A percentile compares a stretch with the other conserved stretches of the same genome.
Conservation (phyloP, 1,140 invertebrate genomes). For the Philotrypesis tridentata region DNA sequence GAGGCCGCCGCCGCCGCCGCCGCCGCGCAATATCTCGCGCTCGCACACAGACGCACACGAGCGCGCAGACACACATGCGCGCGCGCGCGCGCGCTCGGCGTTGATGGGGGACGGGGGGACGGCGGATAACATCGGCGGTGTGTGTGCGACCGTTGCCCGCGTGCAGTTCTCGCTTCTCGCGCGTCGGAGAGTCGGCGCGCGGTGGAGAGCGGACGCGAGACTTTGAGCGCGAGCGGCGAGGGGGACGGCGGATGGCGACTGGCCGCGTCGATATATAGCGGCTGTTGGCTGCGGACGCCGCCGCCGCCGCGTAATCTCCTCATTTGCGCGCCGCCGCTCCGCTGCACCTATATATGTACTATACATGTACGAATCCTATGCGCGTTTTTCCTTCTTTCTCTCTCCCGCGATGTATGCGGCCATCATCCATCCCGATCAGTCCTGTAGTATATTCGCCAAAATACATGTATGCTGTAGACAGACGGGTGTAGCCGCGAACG, state of each 20-base stretch:
- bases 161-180: constrained; percentile 12
- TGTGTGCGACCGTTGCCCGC: background rate
- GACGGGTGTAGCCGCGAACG: too few relatives aligned
- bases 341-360: constrained; percentile 23
- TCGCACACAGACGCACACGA: constrained; percentile 10
- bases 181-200: constrained; percentile 18
- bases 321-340: constrained; percentile 45
- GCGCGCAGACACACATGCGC: background rate
- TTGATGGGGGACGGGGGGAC: too few relatives aligned
- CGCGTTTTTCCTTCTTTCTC: too few relatives aligned
- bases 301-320: constrained; percentile 43
- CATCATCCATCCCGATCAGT: too few relatives aligned
- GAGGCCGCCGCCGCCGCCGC: constrained; percentile 4
- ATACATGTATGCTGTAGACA: too few relatives aligned
- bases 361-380: too few relatives aligned
- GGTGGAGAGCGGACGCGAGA: background rate
- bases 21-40: constrained; percentile 41
- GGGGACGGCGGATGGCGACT: background rate
- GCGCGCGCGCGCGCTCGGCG: constrained; percentile 38
- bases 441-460: too few relatives aligned
- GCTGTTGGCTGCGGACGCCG: background rate
- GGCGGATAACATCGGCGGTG: constrained; percentile 43
- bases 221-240: background rate
- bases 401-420: too few relatives aligned
- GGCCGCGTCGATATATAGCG: constrained; percentile 13